Conservation (phyloP, 2,113 vertebrate species). For the Pollachius pollachius region DNA sequence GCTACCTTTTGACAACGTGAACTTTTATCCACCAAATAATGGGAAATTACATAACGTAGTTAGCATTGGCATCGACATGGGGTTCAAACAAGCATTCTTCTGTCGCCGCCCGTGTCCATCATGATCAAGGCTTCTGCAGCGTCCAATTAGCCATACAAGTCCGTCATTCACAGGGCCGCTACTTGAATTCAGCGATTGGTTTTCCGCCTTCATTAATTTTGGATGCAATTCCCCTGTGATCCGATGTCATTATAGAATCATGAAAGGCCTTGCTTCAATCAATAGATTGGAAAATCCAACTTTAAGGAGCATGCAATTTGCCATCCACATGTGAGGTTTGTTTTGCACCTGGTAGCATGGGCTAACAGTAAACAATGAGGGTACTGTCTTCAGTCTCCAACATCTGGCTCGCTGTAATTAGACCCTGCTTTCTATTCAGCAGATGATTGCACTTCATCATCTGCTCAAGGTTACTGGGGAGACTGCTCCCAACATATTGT, state of each 20-base stretch:
- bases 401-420: slow-evolving; percentile 1
- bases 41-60: slow-evolving; percentile 26
- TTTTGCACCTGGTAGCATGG: no score
- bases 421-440: background rate
- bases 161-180: slow-evolving; percentile 41
- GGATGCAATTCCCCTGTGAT: no score
- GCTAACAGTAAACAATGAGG: slow-evolving; percentile 6
- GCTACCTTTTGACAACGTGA: background rate
- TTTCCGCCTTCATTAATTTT: slow-evolving; percentile 12
- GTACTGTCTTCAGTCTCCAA: background rate
- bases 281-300: no score
- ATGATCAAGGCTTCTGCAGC: slow-evolving; percentile 35
- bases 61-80: slow-evolving; percentile 8
- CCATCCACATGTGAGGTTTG: no score
- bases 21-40: background rate
- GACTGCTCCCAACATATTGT: background rate
- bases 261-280: no score
- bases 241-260: no score
- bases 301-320: no score
- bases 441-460: slow-evolving; percentile 12
- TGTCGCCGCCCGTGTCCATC: slow-evolving; percentile 13
- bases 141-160: slow-evolving; percentile 28
- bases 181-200: slow-evolving; percentile 9
- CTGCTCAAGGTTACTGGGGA: background rate
- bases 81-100: slow-evolving; percentile 32